Evolutionary conservation across 2,113 vertebrate species (phyloP).

Genomic region (Myiozetetes cayanensis): DNA sequence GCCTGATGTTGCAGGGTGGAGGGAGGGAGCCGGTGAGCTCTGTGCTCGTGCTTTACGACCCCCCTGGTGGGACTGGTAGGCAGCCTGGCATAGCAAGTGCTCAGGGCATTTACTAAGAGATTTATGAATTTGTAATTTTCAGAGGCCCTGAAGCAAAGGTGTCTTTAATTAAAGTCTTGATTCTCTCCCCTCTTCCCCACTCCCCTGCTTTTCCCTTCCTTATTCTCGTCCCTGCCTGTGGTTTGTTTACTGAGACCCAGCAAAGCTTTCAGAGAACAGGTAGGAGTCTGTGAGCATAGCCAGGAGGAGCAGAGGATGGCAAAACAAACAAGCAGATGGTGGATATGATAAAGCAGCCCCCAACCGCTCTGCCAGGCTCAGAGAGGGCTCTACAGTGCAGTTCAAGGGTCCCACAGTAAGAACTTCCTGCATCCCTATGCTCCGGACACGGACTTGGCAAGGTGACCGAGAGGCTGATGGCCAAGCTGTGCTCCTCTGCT

Average conservation of each 20-base stretch:
- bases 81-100: background rate
- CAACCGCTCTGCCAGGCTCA: background rate
- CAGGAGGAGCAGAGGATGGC: slow-evolving; percentile 40
- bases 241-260: slow-evolving; percentile 46
- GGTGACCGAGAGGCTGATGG: background rate
- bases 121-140: slow-evolving; percentile 65
- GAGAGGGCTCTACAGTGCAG: background rate
- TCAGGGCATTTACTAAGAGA: slow-evolving; percentile 49
- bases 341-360: slow-evolving; percentile 3
- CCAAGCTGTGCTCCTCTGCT: background rate
- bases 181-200: background rate
- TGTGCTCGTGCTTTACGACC: background rate
- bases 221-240: background rate
- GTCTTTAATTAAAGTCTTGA: slow-evolving; percentile 62
- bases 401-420: slow-evolving; percentile 21
- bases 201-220: background rate
- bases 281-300: slow-evolving; percentile 25
- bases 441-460: background rate
- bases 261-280: slow-evolving; percentile 33
- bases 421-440: slow-evolving; percentile 12
- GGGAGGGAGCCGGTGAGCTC: background rate
- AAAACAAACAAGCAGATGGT: slow-evolving; percentile 51
- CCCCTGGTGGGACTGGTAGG: slow-evolving; percentile 35
- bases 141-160: slow-evolving; percentile 49
- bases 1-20: slow-evolving; percentile 5